phyloP scores from a whole-genome alignment of 2,888 invertebrate species.

The Lacanobia wlatinum region DNA sequence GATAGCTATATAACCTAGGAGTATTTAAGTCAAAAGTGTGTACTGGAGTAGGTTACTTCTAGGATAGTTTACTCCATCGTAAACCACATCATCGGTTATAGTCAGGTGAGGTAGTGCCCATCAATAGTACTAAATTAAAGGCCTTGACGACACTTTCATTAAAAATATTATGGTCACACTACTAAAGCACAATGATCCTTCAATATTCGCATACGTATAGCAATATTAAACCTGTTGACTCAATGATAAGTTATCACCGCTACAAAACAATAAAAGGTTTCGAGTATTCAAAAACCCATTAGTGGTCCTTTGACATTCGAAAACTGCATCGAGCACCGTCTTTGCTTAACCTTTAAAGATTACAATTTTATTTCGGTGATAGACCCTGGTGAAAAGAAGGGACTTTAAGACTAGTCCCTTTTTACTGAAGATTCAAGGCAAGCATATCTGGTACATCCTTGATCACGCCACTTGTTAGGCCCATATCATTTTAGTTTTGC shows the following conservation, averaged over 20 bases:
- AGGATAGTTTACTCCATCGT: not conserved
- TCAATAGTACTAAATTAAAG: no score
- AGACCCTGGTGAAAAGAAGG: not conserved
- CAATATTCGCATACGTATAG: slow-evolving; percentile 22
- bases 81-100: not conserved
- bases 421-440: not conserved
- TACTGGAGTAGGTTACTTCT: not conserved
- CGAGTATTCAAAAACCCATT: slow-evolving; percentile 57
- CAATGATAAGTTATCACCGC: slow-evolving; percentile 56
- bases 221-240: slow-evolving; percentile 30
- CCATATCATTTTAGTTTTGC: no score
- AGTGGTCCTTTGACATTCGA: slow-evolving; percentile 8
- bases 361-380: not conserved
- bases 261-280: slow-evolving; percentile 42
- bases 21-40: not conserved
- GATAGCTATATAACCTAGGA: not conserved
- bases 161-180: slow-evolving; percentile 43
- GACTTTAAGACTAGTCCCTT: not conserved
- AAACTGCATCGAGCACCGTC: slow-evolving; percentile 1
- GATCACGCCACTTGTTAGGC: no score
- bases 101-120: not conserved
- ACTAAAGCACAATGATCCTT: slow-evolving; percentile 35
- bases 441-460: not conserved
- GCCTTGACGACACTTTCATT: not conserved
- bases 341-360: not conserved